These are phyloP conservation scores for Zaprionus nigranus DNA, from an alignment of 1,140 invertebrate species.

Conservation along the genomic window DNA sequence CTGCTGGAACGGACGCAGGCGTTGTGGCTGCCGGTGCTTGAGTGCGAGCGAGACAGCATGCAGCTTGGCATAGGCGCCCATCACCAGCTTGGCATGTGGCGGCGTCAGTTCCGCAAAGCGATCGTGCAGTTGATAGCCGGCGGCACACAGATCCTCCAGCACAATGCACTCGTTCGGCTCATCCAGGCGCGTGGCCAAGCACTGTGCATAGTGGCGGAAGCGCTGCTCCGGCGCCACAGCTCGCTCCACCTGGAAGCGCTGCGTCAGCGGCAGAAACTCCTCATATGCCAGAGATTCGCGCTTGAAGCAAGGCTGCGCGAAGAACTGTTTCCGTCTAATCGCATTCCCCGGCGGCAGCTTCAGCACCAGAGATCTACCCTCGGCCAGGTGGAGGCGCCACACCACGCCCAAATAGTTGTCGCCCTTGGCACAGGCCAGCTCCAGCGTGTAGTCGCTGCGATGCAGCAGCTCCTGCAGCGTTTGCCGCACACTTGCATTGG, in stretches of 20 bases:
- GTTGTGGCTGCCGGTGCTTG: slow-evolving; percentile 70
- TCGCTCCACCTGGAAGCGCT: slow-evolving; percentile 69
- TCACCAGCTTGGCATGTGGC: slow-evolving; percentile 84
- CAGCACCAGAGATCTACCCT: slow-evolving; percentile 51
- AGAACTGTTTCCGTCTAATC: slow-evolving; percentile 72
- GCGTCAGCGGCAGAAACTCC: slow-evolving; percentile 77
- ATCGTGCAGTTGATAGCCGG: slow-evolving; percentile 85
- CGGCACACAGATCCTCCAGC: slow-evolving; percentile 85
- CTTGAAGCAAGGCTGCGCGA: slow-evolving; percentile 66
- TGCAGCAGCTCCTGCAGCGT: slow-evolving; percentile 14
- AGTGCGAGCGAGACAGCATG: slow-evolving; percentile 86
- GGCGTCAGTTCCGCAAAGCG: slow-evolving; percentile 83
- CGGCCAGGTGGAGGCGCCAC: slow-evolving; percentile 59
- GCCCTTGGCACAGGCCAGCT: slow-evolving; percentile 71
- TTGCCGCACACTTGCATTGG: slow-evolving; percentile 24
- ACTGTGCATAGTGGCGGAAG: slow-evolving; percentile 81
- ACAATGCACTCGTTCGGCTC: slow-evolving; percentile 85
- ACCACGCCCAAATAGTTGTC: slow-evolving; percentile 84
- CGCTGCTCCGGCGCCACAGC: slow-evolving; percentile 53
- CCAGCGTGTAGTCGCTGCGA: slow-evolving; percentile 33
- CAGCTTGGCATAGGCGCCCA: slow-evolving; percentile 85
- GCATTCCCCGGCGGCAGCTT: slow-evolving; percentile 74
- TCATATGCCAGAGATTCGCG: slow-evolving; percentile 82
- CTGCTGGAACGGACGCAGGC: slow-evolving; percentile 57
- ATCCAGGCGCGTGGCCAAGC: slow-evolving; percentile 75